Conservation (phyloP, 2,797 vertebrate species). For the Premnoplex brunnescens region DNA sequence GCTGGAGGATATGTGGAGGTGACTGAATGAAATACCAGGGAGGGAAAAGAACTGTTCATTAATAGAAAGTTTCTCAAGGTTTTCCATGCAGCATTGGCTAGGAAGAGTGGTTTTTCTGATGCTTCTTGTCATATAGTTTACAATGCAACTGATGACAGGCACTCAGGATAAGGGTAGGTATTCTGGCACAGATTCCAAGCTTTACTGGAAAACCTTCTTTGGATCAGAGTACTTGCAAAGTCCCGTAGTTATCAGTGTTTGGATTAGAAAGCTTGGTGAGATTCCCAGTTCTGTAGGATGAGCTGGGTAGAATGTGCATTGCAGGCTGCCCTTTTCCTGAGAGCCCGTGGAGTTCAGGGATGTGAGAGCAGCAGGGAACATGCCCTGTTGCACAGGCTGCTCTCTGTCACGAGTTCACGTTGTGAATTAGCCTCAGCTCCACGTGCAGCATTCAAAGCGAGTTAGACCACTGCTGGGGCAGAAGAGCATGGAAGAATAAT, state of each 20-base stretch:
- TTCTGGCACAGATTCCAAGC: background rate
- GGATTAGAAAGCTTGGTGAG: conserved; percentile 3
- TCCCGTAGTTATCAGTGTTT: background rate
- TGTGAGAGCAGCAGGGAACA: background rate
- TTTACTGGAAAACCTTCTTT: background rate
- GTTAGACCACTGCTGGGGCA: background rate
- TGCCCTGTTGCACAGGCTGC: conserved; percentile 1
- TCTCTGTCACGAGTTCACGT: background rate
- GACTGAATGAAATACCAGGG: background rate
- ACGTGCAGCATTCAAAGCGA: background rate
- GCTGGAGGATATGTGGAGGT: background rate
- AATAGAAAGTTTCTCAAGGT: background rate
- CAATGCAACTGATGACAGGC: background rate
- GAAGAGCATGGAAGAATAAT: background rate
- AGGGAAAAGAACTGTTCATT: background rate
- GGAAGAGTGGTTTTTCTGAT: background rate
- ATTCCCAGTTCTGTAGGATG: background rate
- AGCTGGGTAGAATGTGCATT: background rate
- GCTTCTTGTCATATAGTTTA: background rate
- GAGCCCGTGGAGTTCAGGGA: conserved; percentile 26
- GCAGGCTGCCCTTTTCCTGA: conserved; percentile 7
- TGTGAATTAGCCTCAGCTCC: conserved; percentile 8
- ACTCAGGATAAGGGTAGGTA: background rate
- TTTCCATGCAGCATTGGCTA: background rate
- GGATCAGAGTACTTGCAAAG: background rate